phyloP scores from a whole-genome alignment of 1,140 invertebrate species.

The Harpegnathos saltator region DNA sequence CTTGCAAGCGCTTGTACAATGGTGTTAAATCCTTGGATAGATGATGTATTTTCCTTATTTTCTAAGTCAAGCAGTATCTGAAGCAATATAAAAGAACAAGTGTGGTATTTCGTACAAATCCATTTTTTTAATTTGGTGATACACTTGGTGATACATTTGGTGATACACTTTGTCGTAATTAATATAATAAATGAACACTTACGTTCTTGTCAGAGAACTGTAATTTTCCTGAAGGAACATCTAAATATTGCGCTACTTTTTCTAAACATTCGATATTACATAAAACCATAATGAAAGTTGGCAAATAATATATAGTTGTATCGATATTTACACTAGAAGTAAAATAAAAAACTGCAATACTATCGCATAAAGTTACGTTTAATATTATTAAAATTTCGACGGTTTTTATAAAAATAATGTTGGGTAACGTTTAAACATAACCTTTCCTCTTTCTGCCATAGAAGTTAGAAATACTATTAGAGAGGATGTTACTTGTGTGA shows the following conservation, averaged over 20 bases:
- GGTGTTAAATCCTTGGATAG: slow-evolving; percentile 85
- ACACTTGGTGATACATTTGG: neutral
- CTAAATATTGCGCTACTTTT: slow-evolving; percentile 80
- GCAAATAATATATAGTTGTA: neutral
- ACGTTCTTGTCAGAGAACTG: slow-evolving; percentile 81
- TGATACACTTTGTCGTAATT: neutral
- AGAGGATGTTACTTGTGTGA: too few species aligned
- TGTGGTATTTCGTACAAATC: neutral
- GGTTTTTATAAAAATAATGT: too few species aligned
- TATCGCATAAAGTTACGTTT: too few species aligned
- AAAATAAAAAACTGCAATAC: neutral
- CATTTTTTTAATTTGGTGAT: neutral
- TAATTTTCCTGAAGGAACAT: slow-evolving; percentile 74
- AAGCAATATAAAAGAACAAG: slow-evolving; percentile 40
- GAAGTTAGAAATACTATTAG: too few species aligned
- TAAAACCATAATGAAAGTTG: slow-evolving; percentile 76
- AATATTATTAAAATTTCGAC: too few species aligned
- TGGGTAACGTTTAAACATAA: too few species aligned
- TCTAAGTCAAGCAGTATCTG: slow-evolving; percentile 75
- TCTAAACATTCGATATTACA: slow-evolving; percentile 80
- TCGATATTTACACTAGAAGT: neutral
- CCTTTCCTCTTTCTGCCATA: too few species aligned
- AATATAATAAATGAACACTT: slow-evolving; percentile 64
- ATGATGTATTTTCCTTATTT: slow-evolving; percentile 77
- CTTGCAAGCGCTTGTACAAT: slow-evolving; percentile 84